phyloP scores from a whole-genome alignment of 2,797 vertebrate genomes.

The Myripristis murdjan region DNA sequence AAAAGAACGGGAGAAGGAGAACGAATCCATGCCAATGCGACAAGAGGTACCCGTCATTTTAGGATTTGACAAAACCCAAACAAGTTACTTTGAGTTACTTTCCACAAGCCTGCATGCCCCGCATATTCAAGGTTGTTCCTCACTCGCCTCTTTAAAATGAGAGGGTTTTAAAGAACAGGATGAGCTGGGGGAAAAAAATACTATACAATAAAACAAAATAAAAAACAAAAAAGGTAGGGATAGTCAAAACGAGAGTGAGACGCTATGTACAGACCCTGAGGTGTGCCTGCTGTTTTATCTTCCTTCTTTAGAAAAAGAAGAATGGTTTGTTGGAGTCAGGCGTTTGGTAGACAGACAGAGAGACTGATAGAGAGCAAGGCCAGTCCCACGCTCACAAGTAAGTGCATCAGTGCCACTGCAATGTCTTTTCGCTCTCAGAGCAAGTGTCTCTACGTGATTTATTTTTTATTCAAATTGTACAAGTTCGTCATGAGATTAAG shows the following conservation, averaged over 20 bases:
- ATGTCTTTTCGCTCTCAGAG: slow-evolving; percentile 37
- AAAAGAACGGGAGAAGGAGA: slow-evolving; percentile 29
- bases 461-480: slow-evolving; percentile 40
- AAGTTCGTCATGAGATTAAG: slow-evolving; percentile 12
- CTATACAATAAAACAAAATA: slow-evolving; percentile 45
- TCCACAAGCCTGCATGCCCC: not conserved
- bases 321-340: slow-evolving; percentile 38
- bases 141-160: not conserved
- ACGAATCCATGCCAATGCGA: slow-evolving; percentile 21
- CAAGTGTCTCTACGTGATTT: slow-evolving; percentile 24
- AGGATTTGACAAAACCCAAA: slow-evolving; percentile 40
- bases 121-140: slow-evolving; percentile 27
- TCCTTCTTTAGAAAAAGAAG: slow-evolving; percentile 54
- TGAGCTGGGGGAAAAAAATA: slow-evolving; percentile 28
- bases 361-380: slow-evolving; percentile 42
- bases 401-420: slow-evolving; percentile 73
- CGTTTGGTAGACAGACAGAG: slow-evolving; percentile 4
- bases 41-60: slow-evolving; percentile 22
- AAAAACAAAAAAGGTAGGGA: slow-evolving; percentile 9
- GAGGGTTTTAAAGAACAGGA: not conserved
- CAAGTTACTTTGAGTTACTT: slow-evolving; percentile 13
- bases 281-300: slow-evolving; percentile 47
- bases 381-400: slow-evolving; percentile 54
- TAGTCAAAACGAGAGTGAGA: slow-evolving; percentile 42
- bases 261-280: slow-evolving; percentile 84